Base-by-base conservation (phyloP, 1,140 invertebrate genomes). In the Pissodes strobi region DNA sequence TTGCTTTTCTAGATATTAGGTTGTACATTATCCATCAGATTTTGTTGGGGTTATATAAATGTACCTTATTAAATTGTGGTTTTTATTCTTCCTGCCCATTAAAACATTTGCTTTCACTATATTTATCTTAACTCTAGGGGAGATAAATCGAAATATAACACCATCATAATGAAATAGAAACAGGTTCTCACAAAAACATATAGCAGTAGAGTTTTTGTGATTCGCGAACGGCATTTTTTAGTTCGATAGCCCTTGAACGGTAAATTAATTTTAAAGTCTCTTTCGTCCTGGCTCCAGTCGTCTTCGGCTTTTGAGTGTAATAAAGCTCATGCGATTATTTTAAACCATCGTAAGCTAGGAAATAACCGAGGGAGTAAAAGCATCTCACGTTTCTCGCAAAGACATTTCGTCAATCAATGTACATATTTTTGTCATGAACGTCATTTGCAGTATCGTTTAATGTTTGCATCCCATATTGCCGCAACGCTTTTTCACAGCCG, bases 381-480 rank as follows among this genome's bases (percentile, higher is more conserved):
- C 19, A 23, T 22, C 39, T 22, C 10, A n/a, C 30, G 18, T 18
- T 39, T 34, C 38, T 18, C 23, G 45, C 23, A 59, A 37, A 45
- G 37, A 45, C 39, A n/a, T 38, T 49, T 19, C 61, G 61, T 64
- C 62, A 64, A 64, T 64, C 61, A 56, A 46, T 45, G 41, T 39
- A 46, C 61, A 56, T 56, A 64, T 64, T 64, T 64, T 64, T 37
- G 18, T 64, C 34, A 49, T 56, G 17, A 46, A 41, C 34, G 63
- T 71, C 70, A 74, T 74, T 72, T 66, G 64, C 65, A 67, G 68
- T 66, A 67, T 62, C 72, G 43, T 72, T 73, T 70, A 68, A 73
- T 72, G 72, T 74, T 74, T 69, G 63, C 65, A 73, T 73, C 67
- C 65, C 72, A 74, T 74, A 72, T 74, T 74, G 72, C 65, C 38